These are phyloP conservation scores for Clavelina lepadiformis DNA, from an alignment of 23 tunicate species.

Conservation along the genomic window DNA sequence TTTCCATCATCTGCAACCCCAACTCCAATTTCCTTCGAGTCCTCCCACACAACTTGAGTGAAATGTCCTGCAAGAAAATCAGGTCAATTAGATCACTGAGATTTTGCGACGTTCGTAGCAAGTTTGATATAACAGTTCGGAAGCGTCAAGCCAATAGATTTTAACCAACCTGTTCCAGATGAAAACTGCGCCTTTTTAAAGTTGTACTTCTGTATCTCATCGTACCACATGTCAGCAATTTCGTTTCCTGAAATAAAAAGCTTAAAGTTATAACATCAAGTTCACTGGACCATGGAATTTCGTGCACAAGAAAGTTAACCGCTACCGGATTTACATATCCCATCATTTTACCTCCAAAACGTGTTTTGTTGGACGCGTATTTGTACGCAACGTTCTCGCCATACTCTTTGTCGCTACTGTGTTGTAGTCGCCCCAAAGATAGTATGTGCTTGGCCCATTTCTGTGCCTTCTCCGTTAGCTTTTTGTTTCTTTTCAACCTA, in stretches of 20 bases:
- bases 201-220: conserved; percentile 53
- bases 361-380: conserved; percentile 26
- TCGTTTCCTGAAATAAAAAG: conserved; percentile 22
- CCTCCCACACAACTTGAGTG: conserved; percentile 82
- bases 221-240: conserved; percentile 65
- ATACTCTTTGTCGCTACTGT: conserved; percentile 22
- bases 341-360: conserved; percentile 36
- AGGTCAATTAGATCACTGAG: background rate
- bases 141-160: background rate
- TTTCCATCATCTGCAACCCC: conserved; percentile 66
- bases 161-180: conserved; percentile 32
- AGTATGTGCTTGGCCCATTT: conserved; percentile 69
- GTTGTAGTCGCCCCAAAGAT: conserved; percentile 26
- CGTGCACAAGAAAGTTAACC: no score
- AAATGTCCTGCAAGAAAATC: conserved; percentile 54
- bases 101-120: no score
- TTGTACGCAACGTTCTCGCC: conserved; percentile 86
- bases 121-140: background rate
- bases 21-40: conserved; percentile 45
- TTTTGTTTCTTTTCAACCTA: conserved; percentile 4
- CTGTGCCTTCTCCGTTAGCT: conserved; percentile 53
- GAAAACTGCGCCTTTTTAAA: conserved; percentile 35
- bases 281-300: no score
- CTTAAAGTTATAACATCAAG: no score
- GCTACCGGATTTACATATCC: no score